phyloP scores from a whole-genome alignment of 2,888 invertebrate genomes.

The Brachylomia viminalis region DNA sequence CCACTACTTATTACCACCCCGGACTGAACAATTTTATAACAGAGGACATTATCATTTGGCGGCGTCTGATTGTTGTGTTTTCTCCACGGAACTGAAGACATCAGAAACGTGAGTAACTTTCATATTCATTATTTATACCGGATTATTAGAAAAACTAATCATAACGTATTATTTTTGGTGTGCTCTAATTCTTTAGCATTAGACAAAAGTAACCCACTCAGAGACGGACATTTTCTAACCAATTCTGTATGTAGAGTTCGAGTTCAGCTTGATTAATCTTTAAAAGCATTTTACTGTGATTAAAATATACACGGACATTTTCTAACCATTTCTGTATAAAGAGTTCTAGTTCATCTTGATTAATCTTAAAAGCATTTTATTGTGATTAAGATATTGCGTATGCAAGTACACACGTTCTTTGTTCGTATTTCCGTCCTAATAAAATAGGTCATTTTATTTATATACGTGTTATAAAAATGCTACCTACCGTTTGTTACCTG shows the following conservation, averaged over 20 bases:
- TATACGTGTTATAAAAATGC: not conserved
- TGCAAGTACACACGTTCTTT: not conserved
- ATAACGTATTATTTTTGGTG: not conserved
- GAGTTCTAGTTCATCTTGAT: not conserved
- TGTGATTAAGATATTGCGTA: not conserved
- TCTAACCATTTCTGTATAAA: not conserved
- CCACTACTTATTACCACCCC: constrained; percentile 71
- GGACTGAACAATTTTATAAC: constrained; percentile 60
- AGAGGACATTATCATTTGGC: constrained; percentile 70
- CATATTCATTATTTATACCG: not conserved
- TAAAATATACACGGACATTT: too few species aligned
- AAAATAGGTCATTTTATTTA: not conserved
- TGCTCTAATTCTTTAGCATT: not conserved
- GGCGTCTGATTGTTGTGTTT: constrained; percentile 64
- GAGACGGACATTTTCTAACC: not conserved
- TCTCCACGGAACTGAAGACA: constrained; percentile 46
- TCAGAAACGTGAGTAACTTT: constrained; percentile 46
- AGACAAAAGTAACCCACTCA: not conserved
- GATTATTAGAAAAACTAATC: too few species aligned
- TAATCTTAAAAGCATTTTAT: not conserved
- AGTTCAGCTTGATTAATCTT: not conserved
- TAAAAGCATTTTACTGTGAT: not conserved
- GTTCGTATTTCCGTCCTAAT: not conserved
- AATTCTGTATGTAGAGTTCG: not conserved
- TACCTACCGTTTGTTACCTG: too few species aligned